Base-by-base conservation (phyloP, 1,140 invertebrate genomes). In the Drosophila micromelanica region DNA sequence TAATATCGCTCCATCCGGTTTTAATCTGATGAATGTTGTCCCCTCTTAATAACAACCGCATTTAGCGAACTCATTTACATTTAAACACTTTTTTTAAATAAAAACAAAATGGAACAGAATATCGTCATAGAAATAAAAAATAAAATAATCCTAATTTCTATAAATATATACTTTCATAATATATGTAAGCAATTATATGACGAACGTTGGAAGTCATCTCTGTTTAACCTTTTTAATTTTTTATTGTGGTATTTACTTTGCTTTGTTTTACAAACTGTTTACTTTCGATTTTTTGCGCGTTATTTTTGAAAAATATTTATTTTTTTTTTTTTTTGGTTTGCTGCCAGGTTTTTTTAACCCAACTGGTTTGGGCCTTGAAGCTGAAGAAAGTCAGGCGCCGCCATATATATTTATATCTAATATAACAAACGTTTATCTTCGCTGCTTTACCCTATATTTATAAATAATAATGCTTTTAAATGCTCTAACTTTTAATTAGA, bases 191-290 rank as follows among this genome's bases (percentile, higher is more conserved):
- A 2, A n/a, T 5, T 5, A n/a, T n/a, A n/a, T 40, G 35, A 40
- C 37, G 38, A n/a, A n/a, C 12, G 38, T 45, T 45, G 42, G 42
- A 8, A 23, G 20, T 48, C 9, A 5, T 6, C 20, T 23, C 15
- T 15, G 13, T 11, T 45, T 45, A 17, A 5, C 20, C n/a, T 2
- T 38, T 46, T 13, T 48, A 5, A n/a, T 51, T 56, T 12, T 23
- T 56, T 17, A 23, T 46, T n/a, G 4, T 15, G 35, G 5, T 38
- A 4, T 64, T 37, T 32, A 37, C 46, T 42, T 35, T 43, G 46
- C 38, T 61, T 68, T 61, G 30, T 9, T 68, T 69, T 69, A 17
- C 23, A 23, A 11, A 11, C 43, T 60, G 30, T 60, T 46, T 15
- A 60, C 30, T 49, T 59, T 68, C 15, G 5, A 27, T 59, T 13